Base-by-base conservation (phyloP, 2,797 vertebrate species). In the Girardinus metallicus region DNA sequence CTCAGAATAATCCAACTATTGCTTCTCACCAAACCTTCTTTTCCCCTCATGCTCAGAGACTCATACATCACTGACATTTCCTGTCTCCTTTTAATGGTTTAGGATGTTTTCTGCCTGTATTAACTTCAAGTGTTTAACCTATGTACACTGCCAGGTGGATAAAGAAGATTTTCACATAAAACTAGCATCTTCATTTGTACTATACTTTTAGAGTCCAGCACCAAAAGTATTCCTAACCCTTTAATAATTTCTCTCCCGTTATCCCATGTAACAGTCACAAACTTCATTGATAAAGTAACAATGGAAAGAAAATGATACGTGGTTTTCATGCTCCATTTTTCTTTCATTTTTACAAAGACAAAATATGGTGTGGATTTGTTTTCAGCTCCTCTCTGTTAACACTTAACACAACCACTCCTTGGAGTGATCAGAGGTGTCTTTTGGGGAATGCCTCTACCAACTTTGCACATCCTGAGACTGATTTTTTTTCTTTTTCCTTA, bases 1-100 rank as follows among this genome's bases (percentile, higher is more conserved):
- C 73, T 85, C 64, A 73, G 81, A 76, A 85, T 77, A 86, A 89
- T 53, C 72, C 64, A 43, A 75, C 80, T 85, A 82, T 53, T 75
- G 81, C 53, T 80, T 86, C 51, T 85, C 80, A 76, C 82, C 82
- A 88, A 86, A 84, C 47, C 73, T 76, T 31, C 60, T 80, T 74
- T 41, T 36, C 64, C 11, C 21, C 62, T 78, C 43, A 66, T 31
- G 26, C 79, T 55, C 18, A 75, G 46, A 82, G 72, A 73, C 64
- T 60, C 5, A 3, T 10, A 72, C 72, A 73, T 75, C 66, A 84
- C 84, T 84, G 86, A 79, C 82, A 75, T 77, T 23, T 46, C 75
- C 80, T 76, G 70, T 80, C 73, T 21, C 21, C 76, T 66, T 60
- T 51, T 89, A 83, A 88, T 79, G 82, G 70, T 73, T 87, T 77